Evolutionary conservation across 1,140 invertebrate species (phyloP).

Genomic region (Zaprionus gabonicus): DNA sequence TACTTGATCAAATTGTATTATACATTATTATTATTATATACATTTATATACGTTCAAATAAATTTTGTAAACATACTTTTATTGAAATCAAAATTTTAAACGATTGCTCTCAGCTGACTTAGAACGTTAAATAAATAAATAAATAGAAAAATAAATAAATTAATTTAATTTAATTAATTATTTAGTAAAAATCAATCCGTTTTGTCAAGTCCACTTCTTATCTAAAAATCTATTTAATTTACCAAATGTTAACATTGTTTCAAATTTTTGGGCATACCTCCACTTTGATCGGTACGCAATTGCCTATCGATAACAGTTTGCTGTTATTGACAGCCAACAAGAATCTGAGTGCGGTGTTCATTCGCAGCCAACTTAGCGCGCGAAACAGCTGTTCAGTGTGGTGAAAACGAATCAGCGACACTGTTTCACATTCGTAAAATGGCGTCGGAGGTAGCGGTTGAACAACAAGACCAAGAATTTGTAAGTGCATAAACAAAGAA

Average conservation of each 20-base stretch:
- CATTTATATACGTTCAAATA: no score
- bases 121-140: no score
- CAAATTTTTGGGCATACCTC: background rate
- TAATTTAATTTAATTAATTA: no score
- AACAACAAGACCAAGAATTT: slow-evolving; percentile 59
- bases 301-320: slow-evolving; percentile 23
- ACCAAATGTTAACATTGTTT: background rate
- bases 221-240: no score
- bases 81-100: no score
- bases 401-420: slow-evolving; percentile 47
- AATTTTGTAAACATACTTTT: no score
- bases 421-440: slow-evolving; percentile 59
- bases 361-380: slow-evolving; percentile 42
- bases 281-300: background rate
- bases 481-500: slow-evolving; percentile 52
- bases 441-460: slow-evolving; percentile 58
- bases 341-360: slow-evolving; percentile 11
- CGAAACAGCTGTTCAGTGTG: slow-evolving; percentile 47
- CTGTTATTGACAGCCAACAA: slow-evolving; percentile 24
- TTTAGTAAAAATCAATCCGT: no score
- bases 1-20: no score
- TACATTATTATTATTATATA: no score
- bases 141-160: no score
- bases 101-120: no score
- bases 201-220: no score